phyloP scores from a whole-genome alignment of 1,140 invertebrate species.

The Zaprionus ghesquierei region DNA sequence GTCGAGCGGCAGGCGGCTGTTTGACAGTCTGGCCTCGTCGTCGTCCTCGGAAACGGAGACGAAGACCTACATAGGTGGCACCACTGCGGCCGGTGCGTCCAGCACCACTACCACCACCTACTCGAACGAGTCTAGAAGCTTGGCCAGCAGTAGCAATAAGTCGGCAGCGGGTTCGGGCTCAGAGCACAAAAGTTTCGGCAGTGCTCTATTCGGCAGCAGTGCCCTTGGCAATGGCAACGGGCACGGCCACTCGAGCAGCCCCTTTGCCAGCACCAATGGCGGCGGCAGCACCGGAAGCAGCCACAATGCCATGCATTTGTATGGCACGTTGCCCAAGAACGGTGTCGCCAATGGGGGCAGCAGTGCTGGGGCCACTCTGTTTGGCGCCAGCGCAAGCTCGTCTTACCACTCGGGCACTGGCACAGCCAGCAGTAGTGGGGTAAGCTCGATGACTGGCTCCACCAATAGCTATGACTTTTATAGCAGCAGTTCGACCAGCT shows the following conservation, averaged over 20 bases:
- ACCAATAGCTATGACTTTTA: constrained; percentile 81
- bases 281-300: constrained; percentile 45
- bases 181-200: constrained; percentile 58
- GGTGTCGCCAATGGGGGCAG: constrained; percentile 33
- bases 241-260: constrained; percentile 53
- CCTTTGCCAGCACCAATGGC: constrained; percentile 65
- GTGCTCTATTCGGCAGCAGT: constrained; percentile 64
- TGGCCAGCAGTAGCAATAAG: constrained; percentile 52
- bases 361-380: constrained; percentile 56
- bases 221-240: constrained; percentile 47
- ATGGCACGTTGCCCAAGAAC: constrained; percentile 80
- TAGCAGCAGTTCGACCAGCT: constrained; percentile 42
- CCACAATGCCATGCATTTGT: constrained; percentile 76
- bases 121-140: constrained; percentile 63
- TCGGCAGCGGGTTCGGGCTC: constrained; percentile 47
- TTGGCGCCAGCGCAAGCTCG: constrained; percentile 52
- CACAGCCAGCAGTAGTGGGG: constrained; percentile 77
- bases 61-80: constrained; percentile 70
- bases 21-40: constrained; percentile 75
- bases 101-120: constrained; percentile 61
- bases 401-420: constrained; percentile 61
- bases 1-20: constrained; percentile 71
- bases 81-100: constrained; percentile 42
- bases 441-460: constrained; percentile 80
- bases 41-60: constrained; percentile 73